Evolutionary conservation across 2,888 invertebrate species (phyloP).

Genomic region (Neocrepidodera transversa): DNA sequence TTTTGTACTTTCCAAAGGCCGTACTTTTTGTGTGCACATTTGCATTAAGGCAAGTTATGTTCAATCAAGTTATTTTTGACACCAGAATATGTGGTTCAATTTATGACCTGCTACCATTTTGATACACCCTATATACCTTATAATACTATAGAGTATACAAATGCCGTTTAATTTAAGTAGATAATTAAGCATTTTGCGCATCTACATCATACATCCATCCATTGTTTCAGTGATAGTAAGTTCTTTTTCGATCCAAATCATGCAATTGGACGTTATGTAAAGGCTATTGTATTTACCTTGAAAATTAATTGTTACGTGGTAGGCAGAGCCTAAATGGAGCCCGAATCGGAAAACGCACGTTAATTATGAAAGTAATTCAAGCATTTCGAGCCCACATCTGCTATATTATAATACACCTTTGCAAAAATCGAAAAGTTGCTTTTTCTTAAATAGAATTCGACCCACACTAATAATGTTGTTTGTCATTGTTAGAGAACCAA

Average conservation of each 20-base stretch:
- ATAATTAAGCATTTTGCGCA: too few relatives aligned
- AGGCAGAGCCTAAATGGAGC: slow-evolving; percentile 18
- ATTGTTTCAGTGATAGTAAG: background rate
- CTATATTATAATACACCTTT: slow-evolving; percentile 33
- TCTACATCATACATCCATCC: too few relatives aligned
- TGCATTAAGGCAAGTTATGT: too few relatives aligned
- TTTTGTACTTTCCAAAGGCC: too few relatives aligned
- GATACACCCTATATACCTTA: too few relatives aligned
- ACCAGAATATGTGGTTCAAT: too few relatives aligned
- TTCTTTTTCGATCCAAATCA: slow-evolving; percentile 19
- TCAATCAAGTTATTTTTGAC: too few relatives aligned
- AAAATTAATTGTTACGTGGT: slow-evolving; percentile 28
- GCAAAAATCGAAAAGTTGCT: slow-evolving; percentile 37
- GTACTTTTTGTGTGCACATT: too few relatives aligned
- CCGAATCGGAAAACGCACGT: slow-evolving; percentile 27
- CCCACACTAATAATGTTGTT: slow-evolving; percentile 25
- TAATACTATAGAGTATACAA: too few relatives aligned
- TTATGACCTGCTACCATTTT: too few relatives aligned
- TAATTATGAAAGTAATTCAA: slow-evolving; percentile 30
- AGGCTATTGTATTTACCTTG: slow-evolving; percentile 35
- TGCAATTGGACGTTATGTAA: slow-evolving; percentile 33
- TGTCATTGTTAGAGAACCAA: slow-evolving; percentile 7
- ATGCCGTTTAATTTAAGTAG: too few relatives aligned
- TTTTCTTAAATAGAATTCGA: slow-evolving; percentile 33
- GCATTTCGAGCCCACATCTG: slow-evolving; percentile 30